Evolutionary conservation across 2,113 vertebrate genomes (phyloP).

Genomic region (Sapajus apella): DNA sequence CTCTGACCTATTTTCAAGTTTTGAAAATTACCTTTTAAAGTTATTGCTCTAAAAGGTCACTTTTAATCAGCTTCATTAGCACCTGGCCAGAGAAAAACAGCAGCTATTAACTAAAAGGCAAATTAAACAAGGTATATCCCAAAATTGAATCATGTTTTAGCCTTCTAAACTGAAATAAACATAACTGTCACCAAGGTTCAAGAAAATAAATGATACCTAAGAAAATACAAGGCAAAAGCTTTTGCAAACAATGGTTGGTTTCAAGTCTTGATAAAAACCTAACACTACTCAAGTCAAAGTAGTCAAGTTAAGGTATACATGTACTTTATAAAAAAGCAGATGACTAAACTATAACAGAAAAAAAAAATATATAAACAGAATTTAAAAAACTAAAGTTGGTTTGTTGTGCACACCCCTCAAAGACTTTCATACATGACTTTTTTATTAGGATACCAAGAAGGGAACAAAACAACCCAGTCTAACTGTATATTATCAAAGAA

Average conservation of each 20-base stretch:
- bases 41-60: neutral
- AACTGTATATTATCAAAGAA: neutral
- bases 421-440: neutral
- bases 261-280: slow-evolving; percentile 20
- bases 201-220: neutral
- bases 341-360: neutral
- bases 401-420: neutral
- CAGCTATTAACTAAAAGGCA: neutral
- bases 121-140: neutral
- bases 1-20: slow-evolving; percentile 1
- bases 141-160: slow-evolving; percentile 4
- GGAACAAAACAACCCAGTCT: neutral
- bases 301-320: neutral
- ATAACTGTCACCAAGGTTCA: neutral
- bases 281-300: neutral
- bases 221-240: neutral
- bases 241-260: slow-evolving; percentile 27
- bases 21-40: neutral
- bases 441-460: neutral
- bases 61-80: neutral
- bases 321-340: neutral
- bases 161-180: neutral
- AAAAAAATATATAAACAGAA: neutral
- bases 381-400: neutral
- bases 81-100: neutral